Percentiles rank a stretch among this genome's conserved stretches.
Evolutionary conservation across 2,888 invertebrate genomes (phyloP).

Genomic region (Tenthredo notha): DNA sequence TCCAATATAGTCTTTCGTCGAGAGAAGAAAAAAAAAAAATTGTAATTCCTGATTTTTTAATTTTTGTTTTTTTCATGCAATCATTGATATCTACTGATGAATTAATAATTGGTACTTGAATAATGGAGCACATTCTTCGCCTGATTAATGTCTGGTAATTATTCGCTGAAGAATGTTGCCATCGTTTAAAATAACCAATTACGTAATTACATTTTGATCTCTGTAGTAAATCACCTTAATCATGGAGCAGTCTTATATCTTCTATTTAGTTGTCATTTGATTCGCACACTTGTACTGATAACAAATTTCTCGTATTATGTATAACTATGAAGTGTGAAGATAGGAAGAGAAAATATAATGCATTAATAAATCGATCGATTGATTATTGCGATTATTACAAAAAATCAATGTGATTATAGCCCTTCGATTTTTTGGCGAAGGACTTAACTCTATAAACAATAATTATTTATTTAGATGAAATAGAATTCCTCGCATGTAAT

Average conservation of each 20-base stretch:
- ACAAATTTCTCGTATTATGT: not conserved
- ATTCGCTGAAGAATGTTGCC: not conserved
- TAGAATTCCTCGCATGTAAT: not conserved
- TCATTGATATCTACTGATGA: not conserved
- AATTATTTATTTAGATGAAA: conserved; percentile 9
- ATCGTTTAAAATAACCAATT: not conserved
- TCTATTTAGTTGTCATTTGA: not conserved
- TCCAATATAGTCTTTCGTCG: not conserved
- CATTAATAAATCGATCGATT: not conserved
- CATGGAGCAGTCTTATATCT: not conserved
- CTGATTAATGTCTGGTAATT: not conserved
- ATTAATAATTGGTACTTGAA: not conserved
- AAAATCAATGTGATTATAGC: not conserved
- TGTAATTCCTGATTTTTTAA: not conserved
- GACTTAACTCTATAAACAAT: not conserved
- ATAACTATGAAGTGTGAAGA: not conserved
- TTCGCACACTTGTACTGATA: not conserved
- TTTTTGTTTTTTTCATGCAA: not conserved
- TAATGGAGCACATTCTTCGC: not conserved
- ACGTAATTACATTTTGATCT: not conserved
- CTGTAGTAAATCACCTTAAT: not conserved
- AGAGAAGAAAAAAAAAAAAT: not conserved
- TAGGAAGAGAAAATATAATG: not conserved
- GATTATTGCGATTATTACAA: not conserved
- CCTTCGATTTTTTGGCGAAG: not conserved